Evolutionary conservation across 23 tunicate species (phyloP), one percentile per base, ranked within the genome.

Genomic region (Ascidia mentula): DNA sequence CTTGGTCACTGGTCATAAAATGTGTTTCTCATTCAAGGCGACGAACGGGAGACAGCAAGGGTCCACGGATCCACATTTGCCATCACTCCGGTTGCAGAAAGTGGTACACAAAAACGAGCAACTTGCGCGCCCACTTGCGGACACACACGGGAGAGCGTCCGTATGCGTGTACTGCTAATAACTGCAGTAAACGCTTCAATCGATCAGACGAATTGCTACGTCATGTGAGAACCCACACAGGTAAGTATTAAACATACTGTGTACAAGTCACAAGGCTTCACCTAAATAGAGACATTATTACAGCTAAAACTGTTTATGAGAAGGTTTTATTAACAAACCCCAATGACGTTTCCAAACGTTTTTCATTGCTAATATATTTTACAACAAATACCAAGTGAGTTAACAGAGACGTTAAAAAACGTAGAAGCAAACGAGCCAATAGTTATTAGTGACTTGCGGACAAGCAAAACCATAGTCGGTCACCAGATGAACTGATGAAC

Each of bases 141-240:
- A 79, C 90, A 3, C 90, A 86, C 85, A 86, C 90, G 7, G 90
- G 90, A 9, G 90, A 86, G 46, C 46, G 85, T 39, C 90, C 85
- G 1, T 86, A 73, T 42, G 85, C 65, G 7, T 86, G 90, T 30
- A 37, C 34, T 53, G 0, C 72, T 1, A 35, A 24, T 0, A 38
- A 46, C 53, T 86, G 90, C 59, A 31, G 22, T 24, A 72, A 82
- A 59, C 72, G 79, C 38, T 86, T 86, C 45, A 74, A 84, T 13
- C 74, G 90, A 15, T 59, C 85, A 0, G 90, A 86, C 34, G 90
- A 86, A 59, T 34, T 86, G 75, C 31, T 71, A 38, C 74, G 90
- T 0, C 90, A 86, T 61, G 69, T 26, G 0, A 77, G 83, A 40
- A 74, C 83, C 0, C 90, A 86, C 45, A 74, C 37, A 30, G 82